Conservation (phyloP, 2,113 vertebrate genomes). For the Parus major region DNA sequence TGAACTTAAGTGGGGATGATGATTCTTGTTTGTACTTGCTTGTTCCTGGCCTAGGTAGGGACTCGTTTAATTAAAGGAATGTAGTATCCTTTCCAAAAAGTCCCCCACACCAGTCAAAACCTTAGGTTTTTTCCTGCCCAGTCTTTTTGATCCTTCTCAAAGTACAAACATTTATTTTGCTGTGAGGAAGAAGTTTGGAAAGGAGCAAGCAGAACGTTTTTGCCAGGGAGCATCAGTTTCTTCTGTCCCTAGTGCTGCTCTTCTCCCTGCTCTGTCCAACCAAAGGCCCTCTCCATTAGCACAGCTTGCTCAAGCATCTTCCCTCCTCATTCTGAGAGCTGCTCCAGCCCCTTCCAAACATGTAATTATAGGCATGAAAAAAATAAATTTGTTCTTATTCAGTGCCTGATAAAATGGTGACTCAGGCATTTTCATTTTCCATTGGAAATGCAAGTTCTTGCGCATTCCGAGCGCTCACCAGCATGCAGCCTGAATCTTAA, state of each 20-base stretch:
- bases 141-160: neutral
- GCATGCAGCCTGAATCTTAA: neutral
- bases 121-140: neutral
- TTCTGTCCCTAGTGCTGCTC: neutral
- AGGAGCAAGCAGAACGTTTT: neutral
- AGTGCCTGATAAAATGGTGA: conserved; percentile 50
- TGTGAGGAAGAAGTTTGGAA: neutral
- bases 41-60: neutral
- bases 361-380: conserved; percentile 6
- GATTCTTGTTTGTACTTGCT: neutral
- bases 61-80: neutral
- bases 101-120: neutral
- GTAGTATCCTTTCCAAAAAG: neutral
- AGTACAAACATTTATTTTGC: neutral
- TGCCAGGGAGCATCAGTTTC: neutral
- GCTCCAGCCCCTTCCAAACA: neutral
- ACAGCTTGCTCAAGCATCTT: neutral
- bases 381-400: conserved; percentile 42
- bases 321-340: neutral
- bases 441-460: conserved; percentile 33
- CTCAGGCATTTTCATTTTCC: conserved; percentile 21
- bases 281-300: neutral
- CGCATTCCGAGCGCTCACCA: neutral
- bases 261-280: neutral
- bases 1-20: neutral